Base-by-base conservation (phyloP, 2,797 vertebrate species). In the Tragopan temminckii region DNA sequence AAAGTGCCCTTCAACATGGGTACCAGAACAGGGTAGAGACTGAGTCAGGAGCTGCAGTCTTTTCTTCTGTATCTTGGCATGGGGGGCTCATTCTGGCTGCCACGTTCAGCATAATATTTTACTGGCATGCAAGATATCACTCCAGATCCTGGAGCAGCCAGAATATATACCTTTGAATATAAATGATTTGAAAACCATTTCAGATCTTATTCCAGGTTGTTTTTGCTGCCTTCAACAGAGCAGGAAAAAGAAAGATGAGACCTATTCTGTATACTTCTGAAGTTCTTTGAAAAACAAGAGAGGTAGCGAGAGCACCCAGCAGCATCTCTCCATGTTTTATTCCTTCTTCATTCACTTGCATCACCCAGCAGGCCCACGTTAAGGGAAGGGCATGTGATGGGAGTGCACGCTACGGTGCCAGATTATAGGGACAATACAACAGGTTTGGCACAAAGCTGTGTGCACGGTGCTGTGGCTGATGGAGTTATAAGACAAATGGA, bases 361-460 rank as follows among this genome's bases (percentile, higher is more conserved):
- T 20, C 0, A 0, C 23, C 67, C 59, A 62, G 77, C 55, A 81
- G 64, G 17, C 31, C 36, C 61, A 31, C 0, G 3, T 25, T 23
- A 85, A 36, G 0, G 0, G 15, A 42, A 38, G 85, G 1, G 1
- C 3, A 16, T 52, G n/a, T 4, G 20, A n/a, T 18, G 14, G 33
- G 9, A 85, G n/a, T 21, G 35, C 61, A 71, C 2, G 2, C 50
- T 20, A 9, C 0, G 1, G 29, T 33, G 31, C 52, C 67, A 85
- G 80, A 82, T 43, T n/a, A 29, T 1, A 16, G 35, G 36, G 61
- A 74, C 27, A 82, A 82, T 69, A 12, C 62, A 64, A 42, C 6
- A 71, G 36, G 61, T 29, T 4, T 1, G 0, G 9, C 4, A n/a
- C 23, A 77, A 90, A 89, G 53, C 24, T 52, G 53, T 9, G 7